Base-by-base conservation (phyloP, 1,140 invertebrate genomes). In the Sitophilus oryzae region DNA sequence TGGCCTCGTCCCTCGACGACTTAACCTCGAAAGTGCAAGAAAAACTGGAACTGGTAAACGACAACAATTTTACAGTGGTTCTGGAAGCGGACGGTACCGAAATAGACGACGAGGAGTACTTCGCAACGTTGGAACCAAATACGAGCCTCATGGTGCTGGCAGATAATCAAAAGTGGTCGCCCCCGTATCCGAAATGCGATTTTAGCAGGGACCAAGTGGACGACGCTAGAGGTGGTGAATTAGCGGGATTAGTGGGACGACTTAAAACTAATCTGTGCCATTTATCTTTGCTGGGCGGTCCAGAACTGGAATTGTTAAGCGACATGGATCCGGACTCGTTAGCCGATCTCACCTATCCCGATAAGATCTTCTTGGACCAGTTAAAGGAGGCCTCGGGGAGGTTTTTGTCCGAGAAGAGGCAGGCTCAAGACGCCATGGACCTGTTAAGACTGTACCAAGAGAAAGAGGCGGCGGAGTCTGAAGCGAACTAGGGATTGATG, bases 71-170 rank as follows among this genome's bases (percentile, higher is more conserved):
- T 64, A 51, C 62, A 67, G 56, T 76, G 71, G 80, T 90, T 22
- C 72, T 92, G 55, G 89, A 92, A 67, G 82, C 79, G 51, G 89
- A 92, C 73, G 89, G 86, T 15, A 92, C 89, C 1, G 89, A 91
- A 77, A 86, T 92, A 25, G 89, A 92, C 61, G 88, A 90, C 65
- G 87, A 91, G 69, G 88, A 91, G 67, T 91, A 91, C 71, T 91
- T 91, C 70, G 83, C 81, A 25, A 91, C 88, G 0, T 73, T 91
- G 44, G 87, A 91, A 64, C 82, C 80, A 53, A 87, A 91, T 63
- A 89, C 88, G 5, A 83, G 80, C 65, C 74, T 92, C 57, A 91
- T 92, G 83, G 77, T 89, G 5, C 76, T 91, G 18, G 79, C 81
- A 43, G 80, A 80, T 14, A 79, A 81, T 56, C 82, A 91, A 69